Base-by-base conservation (phyloP, 2,113 vertebrate species). In the Mastomys coucha region DNA sequence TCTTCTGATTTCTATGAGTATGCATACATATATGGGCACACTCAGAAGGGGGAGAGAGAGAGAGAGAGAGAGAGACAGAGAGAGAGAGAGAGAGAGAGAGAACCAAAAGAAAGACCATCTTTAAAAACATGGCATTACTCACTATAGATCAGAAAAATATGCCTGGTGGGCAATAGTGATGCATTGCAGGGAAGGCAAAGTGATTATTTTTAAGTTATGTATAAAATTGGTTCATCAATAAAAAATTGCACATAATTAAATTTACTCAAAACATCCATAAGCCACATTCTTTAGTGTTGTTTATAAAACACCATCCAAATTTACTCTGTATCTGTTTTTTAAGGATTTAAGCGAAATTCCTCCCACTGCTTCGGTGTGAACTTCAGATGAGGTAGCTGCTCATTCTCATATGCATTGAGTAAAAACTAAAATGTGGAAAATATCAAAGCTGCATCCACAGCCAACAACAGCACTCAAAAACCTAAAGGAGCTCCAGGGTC, bases 241-340 rank as follows among this genome's bases (percentile, higher is more conserved):
- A 84, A 84, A 77, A 72, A 69, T 12, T 45, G 1, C n/a, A 33
- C 14, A 45, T 36, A 72, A 88, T 51, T 65, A 91, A 92, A 95
- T 80, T 69, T 20, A 75, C 5, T 89, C 36, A 91, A 77, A 16
- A 89, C 76, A 73, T 42, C 31, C 45, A 58, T 42, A 85, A 91
- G 7, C n/a, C 33, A 11, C 63, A 72, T 56, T 60, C 22, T 36
- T 95, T 63, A 77, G 49, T 90, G 12, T 67, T 89, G 5, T 81
- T 89, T 67, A 70, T 26, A 92, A 17, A 80, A 26, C 56, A 80
- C 9, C 75, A 11, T 56, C 96, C 53, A 91, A 94, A 94, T 84
- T 39, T 33, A 36, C 0, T n/a, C 63, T 78, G 33, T 86, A 49
- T 95, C 53, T n/a, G 33, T 51, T 33, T 73, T 89, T 94, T 65